These are phyloP conservation scores for Apodemus sylvaticus DNA, from an alignment of 2,113 vertebrate species.

Conservation along the genomic window DNA sequence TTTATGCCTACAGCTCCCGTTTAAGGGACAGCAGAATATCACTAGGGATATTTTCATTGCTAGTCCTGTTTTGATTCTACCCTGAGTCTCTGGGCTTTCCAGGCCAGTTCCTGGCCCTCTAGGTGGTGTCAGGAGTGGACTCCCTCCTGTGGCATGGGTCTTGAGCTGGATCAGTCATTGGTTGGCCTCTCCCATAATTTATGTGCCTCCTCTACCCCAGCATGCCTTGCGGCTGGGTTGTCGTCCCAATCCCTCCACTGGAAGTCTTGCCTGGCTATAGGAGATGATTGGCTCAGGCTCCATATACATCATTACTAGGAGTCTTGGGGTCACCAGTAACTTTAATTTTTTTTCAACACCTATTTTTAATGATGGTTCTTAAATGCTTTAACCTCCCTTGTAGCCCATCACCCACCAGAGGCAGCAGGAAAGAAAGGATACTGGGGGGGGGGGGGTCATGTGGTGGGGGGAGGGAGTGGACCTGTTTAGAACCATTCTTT, in stretches of 20 bases:
- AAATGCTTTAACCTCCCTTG: no score
- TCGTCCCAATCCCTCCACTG: not conserved
- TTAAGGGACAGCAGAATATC: not conserved
- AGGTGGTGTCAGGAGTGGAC: not conserved
- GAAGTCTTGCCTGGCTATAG: not conserved
- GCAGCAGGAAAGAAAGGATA: no score
- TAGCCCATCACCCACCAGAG: no score
- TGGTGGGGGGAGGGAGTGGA: no score
- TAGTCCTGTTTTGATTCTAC: not conserved
- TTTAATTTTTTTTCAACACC: no score
- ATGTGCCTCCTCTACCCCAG: not conserved
- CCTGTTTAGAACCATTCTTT: no score
- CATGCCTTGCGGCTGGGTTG: not conserved
- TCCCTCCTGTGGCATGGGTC: not conserved
- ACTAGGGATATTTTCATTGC: not conserved
- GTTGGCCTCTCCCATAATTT: not conserved
- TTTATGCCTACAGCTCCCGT: not conserved
- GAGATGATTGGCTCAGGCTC: not conserved
- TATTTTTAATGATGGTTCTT: no score
- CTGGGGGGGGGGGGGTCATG: no score
- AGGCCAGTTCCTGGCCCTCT: not conserved
- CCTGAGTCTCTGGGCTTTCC: not conserved
- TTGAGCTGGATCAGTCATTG: not conserved
- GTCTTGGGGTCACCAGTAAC: not conserved
- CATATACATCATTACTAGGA: not conserved